These are phyloP conservation scores for Yponomeuta evonymella DNA, from an alignment of 2,888 invertebrate genomes.

Conservation along the genomic window DNA sequence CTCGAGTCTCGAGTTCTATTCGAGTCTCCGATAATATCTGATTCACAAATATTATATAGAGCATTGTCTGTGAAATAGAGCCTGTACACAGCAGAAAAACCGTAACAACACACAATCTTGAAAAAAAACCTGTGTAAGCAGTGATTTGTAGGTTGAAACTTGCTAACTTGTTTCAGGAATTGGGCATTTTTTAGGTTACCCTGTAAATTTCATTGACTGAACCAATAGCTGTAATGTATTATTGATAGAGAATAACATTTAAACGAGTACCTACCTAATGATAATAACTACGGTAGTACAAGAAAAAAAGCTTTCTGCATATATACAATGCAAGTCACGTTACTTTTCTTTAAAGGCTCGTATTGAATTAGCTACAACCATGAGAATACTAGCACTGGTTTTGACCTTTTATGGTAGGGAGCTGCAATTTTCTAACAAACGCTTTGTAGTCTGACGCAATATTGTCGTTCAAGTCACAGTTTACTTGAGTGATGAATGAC, in stretches of 20 bases:
- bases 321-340: constrained; percentile 37
- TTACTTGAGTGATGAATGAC: not conserved
- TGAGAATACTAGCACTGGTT: constrained; percentile 7
- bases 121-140: too few relatives aligned
- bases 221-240: not conserved
- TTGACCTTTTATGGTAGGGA: constrained; percentile 9
- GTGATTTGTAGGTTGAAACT: too few relatives aligned
- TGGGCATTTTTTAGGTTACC: too few relatives aligned
- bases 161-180: too few relatives aligned
- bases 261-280: not conserved
- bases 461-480: not conserved
- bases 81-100: too few relatives aligned
- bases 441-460: constrained; percentile 11
- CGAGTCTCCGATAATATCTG: too few relatives aligned
- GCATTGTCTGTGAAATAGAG: too few relatives aligned
- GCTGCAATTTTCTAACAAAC: not conserved
- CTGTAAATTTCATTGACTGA: not conserved
- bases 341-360: constrained; percentile 20
- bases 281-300: constrained; percentile 31
- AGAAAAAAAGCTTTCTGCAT: constrained; percentile 30
- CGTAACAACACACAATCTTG: too few relatives aligned
- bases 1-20: too few relatives aligned
- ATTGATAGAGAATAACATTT: not conserved
- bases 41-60: too few relatives aligned
- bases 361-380: constrained; percentile 4